These are phyloP conservation scores for Cololabis saira DNA, from an alignment of 2,113 vertebrate species.

Conservation along the genomic window DNA sequence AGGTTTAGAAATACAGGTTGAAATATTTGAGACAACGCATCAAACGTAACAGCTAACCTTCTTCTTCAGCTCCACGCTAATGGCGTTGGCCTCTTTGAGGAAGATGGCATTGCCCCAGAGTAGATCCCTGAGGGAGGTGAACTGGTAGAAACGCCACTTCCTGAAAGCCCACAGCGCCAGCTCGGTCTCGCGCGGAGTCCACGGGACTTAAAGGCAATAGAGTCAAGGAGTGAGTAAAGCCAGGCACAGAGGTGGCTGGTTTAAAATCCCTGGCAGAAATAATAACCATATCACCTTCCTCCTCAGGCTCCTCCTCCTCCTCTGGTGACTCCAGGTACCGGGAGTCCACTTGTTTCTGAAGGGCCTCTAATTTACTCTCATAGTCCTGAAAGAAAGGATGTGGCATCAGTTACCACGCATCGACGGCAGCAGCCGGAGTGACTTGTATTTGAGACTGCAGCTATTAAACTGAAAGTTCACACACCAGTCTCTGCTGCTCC, in stretches of 20 bases:
- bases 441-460: background rate
- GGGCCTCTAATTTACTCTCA: constrained; percentile 95
- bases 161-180: constrained; percentile 96
- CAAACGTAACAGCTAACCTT: constrained; percentile 79
- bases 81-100: constrained; percentile 97
- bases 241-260: background rate
- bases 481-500: constrained; percentile 96
- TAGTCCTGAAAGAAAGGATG: constrained; percentile 86
- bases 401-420: background rate
- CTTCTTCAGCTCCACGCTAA: constrained; percentile 98
- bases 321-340: constrained; percentile 91
- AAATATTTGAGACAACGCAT: background rate
- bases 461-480: constrained; percentile 22
- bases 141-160: constrained; percentile 99
- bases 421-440: background rate
- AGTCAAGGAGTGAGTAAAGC: background rate
- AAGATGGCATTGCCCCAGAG: constrained; percentile 98
- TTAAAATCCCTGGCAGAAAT: background rate
- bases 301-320: constrained; percentile 95
- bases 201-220: constrained; percentile 83
- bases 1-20: too few relatives aligned
- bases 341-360: constrained; percentile 95
- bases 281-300: constrained; percentile 86
- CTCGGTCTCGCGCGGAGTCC: constrained; percentile 91
- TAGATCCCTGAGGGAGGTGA: constrained; percentile 94